Conservation (phyloP, 1,140 invertebrate genomes). For the Patella vulgata region DNA sequence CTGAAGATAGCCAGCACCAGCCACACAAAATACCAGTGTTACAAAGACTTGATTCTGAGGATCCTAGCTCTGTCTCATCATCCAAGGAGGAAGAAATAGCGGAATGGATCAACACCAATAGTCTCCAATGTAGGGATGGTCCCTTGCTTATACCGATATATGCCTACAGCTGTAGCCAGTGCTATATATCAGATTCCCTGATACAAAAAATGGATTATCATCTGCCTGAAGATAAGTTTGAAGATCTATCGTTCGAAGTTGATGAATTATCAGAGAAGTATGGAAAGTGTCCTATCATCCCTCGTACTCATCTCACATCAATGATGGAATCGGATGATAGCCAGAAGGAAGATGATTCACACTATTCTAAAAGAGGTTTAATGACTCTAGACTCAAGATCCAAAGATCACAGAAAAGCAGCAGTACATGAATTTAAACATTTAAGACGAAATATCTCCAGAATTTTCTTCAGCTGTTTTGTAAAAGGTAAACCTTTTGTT, state of each 20-base stretch:
- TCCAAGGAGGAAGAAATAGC: background rate
- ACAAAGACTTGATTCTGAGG: background rate
- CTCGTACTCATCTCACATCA: conserved; percentile 11
- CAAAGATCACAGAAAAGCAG: conserved; percentile 44
- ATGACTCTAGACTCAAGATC: conserved; percentile 45
- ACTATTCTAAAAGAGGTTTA: conserved; percentile 22
- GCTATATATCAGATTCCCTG: conserved; percentile 72
- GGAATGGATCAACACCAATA: background rate
- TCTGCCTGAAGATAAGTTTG: conserved; percentile 58
- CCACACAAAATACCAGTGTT: background rate
- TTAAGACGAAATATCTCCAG: conserved; percentile 74
- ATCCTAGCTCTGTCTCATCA: background rate
- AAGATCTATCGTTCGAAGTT: conserved; percentile 63
- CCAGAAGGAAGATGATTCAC: too few relatives aligned
- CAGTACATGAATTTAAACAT: conserved; percentile 65
- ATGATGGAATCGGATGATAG: too few relatives aligned
- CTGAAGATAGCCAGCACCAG: too few relatives aligned
- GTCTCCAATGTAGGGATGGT: background rate
- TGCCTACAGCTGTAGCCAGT: conserved; percentile 76
- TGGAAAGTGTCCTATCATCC: conserved; percentile 4
- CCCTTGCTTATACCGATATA: conserved; percentile 73
- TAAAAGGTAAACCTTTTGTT: conserved; percentile 65
- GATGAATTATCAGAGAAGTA: conserved; percentile 3
- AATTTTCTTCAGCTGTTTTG: conserved; percentile 76
- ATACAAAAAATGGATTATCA: conserved; percentile 62